Conservation (phyloP, 2,113 vertebrate genomes). For the Equus przewalskii region DNA sequence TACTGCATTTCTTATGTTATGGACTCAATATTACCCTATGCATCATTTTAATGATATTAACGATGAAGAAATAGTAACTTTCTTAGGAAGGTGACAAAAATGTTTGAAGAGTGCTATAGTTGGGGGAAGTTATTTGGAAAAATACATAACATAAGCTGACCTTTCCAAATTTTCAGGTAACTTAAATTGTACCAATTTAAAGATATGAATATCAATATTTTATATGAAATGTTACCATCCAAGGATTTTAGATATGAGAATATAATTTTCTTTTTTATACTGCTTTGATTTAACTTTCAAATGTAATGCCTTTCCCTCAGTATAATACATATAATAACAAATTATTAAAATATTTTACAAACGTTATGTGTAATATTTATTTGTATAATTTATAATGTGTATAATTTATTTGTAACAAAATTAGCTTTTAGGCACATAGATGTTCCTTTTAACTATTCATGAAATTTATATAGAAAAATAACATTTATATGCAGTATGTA, state of each 20-base stretch:
- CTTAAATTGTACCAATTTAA: not conserved
- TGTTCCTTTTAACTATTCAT: not conserved
- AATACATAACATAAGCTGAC: not conserved
- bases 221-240: not conserved
- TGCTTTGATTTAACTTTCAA: not conserved
- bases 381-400: not conserved
- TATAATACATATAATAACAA: not conserved
- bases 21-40: not conserved
- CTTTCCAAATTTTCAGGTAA: not conserved
- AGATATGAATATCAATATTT: not conserved
- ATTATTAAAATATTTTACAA: not conserved
- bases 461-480: not conserved
- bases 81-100: constrained; percentile 4
- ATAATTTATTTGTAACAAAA: not conserved
- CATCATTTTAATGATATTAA: constrained; percentile 15
- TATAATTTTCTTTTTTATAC: not conserved
- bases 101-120: not conserved
- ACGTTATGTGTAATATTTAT: not conserved
- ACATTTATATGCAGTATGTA: not conserved
- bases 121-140: not conserved
- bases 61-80: not conserved
- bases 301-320: not conserved
- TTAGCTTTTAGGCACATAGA: not conserved
- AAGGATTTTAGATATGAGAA: not conserved
- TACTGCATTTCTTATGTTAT: not conserved